phyloP scores from a whole-genome alignment of 2,113 vertebrate genomes.

The Sisor rabdophorus region DNA sequence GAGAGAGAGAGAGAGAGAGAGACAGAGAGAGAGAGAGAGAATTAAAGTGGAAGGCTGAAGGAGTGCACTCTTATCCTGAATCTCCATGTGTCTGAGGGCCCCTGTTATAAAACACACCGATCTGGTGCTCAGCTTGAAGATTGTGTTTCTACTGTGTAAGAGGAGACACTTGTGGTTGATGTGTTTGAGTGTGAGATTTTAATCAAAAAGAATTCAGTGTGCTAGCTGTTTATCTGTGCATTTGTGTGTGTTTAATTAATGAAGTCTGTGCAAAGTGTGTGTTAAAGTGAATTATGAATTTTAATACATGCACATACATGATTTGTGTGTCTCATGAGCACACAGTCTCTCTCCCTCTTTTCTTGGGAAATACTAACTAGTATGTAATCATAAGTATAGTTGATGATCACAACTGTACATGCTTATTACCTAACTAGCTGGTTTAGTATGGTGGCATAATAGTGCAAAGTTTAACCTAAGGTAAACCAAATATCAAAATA shows the following conservation, averaged over 20 bases:
- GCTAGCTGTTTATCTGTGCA: too few species aligned
- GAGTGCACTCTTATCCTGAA: constrained; percentile 7
- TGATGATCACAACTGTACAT: too few species aligned
- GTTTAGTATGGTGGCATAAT: too few species aligned
- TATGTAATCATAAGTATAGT: too few species aligned
- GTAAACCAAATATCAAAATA: too few species aligned
- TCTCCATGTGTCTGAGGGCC: neutral
- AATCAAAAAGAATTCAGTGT: too few species aligned
- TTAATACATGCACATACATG: constrained; percentile 1
- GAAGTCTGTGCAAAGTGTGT: constrained; percentile 2
- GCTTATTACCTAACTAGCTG: neutral
- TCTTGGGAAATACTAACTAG: constrained; percentile 27
- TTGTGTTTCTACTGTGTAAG: neutral
- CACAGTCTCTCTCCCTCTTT: constrained; percentile 51
- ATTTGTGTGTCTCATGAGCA: constrained; percentile 49
- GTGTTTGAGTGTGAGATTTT: constrained; percentile 34
- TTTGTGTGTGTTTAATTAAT: constrained; percentile 42
- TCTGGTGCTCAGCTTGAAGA: neutral
- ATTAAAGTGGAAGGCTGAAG: neutral
- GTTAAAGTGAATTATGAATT: constrained; percentile 18
- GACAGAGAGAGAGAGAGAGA: constrained; percentile 32
- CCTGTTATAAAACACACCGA: neutral
- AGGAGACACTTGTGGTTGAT: neutral
- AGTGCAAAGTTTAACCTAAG: too few species aligned
- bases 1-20: too few species aligned